Evolutionary conservation across 2,888 invertebrate species (phyloP).

Genomic region (Andrena dorsata): DNA sequence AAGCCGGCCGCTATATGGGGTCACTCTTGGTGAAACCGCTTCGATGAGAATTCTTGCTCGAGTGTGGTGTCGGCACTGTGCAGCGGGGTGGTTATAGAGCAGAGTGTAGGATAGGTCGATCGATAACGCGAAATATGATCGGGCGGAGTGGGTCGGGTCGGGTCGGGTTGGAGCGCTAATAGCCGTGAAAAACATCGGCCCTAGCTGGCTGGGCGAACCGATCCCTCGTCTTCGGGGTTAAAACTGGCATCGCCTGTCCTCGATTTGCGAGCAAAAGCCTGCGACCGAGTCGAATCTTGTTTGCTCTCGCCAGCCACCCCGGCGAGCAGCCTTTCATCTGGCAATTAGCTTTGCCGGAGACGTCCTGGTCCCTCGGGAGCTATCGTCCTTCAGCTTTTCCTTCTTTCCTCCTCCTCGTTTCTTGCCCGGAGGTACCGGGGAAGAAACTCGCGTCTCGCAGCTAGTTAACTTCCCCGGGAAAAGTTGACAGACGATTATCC

Average conservation of each 20-base stretch:
- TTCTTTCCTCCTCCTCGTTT: background rate
- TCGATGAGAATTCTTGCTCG: slow-evolving; percentile 7
- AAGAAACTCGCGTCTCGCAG: too few relatives aligned
- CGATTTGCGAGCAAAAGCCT: too few relatives aligned
- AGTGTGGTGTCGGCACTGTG: background rate
- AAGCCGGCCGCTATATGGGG: background rate
- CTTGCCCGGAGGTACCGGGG: background rate
- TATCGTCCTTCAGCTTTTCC: background rate
- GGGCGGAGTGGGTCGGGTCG: background rate
- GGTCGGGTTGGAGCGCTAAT: slow-evolving; percentile 7
- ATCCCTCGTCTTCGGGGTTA: background rate
- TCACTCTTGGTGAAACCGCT: background rate
- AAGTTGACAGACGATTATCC: too few relatives aligned
- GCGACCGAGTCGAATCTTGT: too few relatives aligned
- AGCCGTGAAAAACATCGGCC: slow-evolving; percentile 11
- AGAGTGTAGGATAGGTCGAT: background rate
- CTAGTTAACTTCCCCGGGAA: too few relatives aligned
- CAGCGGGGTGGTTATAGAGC: background rate
- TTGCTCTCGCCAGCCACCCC: background rate
- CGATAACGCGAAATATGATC: slow-evolving; percentile 23
- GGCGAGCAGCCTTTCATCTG: slow-evolving; percentile 62
- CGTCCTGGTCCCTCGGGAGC: background rate
- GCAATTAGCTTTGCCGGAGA: slow-evolving; percentile 65
- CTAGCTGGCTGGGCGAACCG: background rate
- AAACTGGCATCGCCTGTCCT: too few relatives aligned